phyloP scores from a whole-genome alignment of 2,888 invertebrate species.

The Drosophila borborema region DNA sequence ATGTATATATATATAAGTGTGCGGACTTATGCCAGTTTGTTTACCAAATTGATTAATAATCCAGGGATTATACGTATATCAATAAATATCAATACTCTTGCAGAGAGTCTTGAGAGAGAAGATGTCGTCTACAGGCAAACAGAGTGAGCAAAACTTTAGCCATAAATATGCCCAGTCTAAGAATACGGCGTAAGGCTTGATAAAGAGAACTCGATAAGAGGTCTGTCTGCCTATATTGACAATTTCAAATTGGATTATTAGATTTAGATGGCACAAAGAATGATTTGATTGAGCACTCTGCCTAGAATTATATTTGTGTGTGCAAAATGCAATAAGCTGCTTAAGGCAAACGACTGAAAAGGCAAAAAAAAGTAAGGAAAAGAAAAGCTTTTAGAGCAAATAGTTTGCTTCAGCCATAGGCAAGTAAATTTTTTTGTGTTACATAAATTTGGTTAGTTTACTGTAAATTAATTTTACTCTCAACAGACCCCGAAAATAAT shows the following conservation, averaged over 20 bases:
- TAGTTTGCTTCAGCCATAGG: neutral
- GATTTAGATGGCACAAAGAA: conserved; percentile 21
- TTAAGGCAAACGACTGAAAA: neutral
- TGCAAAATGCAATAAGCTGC: neutral
- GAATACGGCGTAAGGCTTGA: conserved; percentile 29
- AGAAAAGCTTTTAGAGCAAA: neutral
- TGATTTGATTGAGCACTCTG: conserved; percentile 22
- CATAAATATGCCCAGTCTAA: conserved; percentile 45
- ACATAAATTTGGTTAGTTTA: neutral
- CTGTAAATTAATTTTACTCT: neutral
- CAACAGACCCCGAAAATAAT: neutral
- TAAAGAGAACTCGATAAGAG: conserved; percentile 50
- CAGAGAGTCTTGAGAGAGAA: conserved; percentile 1
- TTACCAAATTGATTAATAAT: conserved; percentile 52
- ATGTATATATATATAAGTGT: neutral
- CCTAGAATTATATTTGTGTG: conserved; percentile 4
- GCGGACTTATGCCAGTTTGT: conserved; percentile 27
- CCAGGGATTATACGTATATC: conserved; percentile 29
- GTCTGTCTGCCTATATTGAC: conserved; percentile 63
- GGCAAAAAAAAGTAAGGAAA: neutral
- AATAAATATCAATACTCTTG: conserved; percentile 44
- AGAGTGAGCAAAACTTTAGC: conserved; percentile 38
- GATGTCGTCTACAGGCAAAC: conserved; percentile 16
- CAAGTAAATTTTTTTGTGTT: neutral
- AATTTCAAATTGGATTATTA: conserved; percentile 65